Base-by-base conservation (phyloP, 2,888 invertebrate species). In the Scaptomyza flava region DNA sequence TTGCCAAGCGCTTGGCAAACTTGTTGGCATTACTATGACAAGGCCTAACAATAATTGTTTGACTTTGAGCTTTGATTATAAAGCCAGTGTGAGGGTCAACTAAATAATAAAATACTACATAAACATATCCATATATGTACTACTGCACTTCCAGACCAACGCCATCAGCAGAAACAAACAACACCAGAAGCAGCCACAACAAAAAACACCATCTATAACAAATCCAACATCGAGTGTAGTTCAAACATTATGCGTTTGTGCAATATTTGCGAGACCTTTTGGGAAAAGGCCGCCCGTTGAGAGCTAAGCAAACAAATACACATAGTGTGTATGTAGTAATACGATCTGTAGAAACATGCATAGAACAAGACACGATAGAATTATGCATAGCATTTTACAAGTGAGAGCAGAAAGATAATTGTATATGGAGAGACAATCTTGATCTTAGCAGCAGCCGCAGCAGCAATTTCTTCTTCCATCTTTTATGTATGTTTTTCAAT, bases 31-130 rank as follows among this genome's bases (percentile, higher is more conserved):
- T 62, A 59, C 56, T 31, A 57, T 64, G 62, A 62, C 69, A 82
- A 67, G 74, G 74, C 68, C 75, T 50, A 65, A 68, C 51, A 72
- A 84, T 54, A 61, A 71, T 66, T 87, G 65, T 66, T 79, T 82
- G 81, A 70, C 85, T 87, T 87, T 82, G 87, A 85, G 74, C 71
- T 79, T 71, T 81, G 70, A 82, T 87, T 84, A 79, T 84, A 86
- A 77, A 83, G 65, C 52, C 68, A 14, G 61, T 83, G 79, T 65
- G 81, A 86, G 84, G 81, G 87, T 87, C 81, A 69, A 45, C 36
- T 48, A 54, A 60, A 72, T 36, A 60, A 42, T 3, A 23, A 11
- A 6, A 36, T n/a, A 11, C n/a, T 20, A 31, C 3, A 47, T 9
- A 38, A 3, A 23, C 9, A 51, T 41, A 30, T 8, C 17, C 11